Conservation (phyloP, 1,140 invertebrate genomes). For the Meteorus sp. region DNA sequence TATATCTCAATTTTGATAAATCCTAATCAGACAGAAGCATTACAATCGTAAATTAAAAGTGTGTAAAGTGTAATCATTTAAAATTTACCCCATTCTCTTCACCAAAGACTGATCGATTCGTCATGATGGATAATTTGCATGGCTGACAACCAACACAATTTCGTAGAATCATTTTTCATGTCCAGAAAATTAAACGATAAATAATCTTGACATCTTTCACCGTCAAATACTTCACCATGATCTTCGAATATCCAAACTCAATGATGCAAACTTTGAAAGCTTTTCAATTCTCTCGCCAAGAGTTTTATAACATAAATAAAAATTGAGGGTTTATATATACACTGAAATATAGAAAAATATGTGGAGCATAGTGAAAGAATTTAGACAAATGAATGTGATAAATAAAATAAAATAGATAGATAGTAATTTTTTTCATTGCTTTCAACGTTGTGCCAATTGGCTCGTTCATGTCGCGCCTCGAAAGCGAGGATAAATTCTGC, state of each 20-base stretch:
- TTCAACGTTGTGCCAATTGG: conserved; percentile 12
- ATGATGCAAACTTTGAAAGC: conserved; percentile 18
- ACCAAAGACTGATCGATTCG: conserved; percentile 1
- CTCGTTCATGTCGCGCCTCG: conserved; percentile 9
- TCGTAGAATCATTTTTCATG: conserved; percentile 7
- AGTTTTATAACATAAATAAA: no score
- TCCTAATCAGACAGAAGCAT: no score
- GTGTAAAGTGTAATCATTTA: no score
- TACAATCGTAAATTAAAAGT: no score
- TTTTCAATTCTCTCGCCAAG: no score
- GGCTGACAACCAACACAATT: conserved; percentile 12
- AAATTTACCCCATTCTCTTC: not conserved
- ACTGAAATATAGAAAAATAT: no score
- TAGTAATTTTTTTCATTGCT: not conserved
- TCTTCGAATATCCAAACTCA: no score
- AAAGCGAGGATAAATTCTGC: conserved; percentile 15
- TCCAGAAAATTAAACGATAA: conserved; percentile 11
- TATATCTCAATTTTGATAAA: no score
- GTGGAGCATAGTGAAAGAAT: no score
- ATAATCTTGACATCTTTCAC: no score
- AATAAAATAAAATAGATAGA: not conserved
- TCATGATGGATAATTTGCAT: not conserved
- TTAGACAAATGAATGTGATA: not conserved
- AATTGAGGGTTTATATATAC: no score
- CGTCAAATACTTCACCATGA: no score